Conservation (phyloP, 2,797 vertebrate species). For the Microchirus variegatus region DNA sequence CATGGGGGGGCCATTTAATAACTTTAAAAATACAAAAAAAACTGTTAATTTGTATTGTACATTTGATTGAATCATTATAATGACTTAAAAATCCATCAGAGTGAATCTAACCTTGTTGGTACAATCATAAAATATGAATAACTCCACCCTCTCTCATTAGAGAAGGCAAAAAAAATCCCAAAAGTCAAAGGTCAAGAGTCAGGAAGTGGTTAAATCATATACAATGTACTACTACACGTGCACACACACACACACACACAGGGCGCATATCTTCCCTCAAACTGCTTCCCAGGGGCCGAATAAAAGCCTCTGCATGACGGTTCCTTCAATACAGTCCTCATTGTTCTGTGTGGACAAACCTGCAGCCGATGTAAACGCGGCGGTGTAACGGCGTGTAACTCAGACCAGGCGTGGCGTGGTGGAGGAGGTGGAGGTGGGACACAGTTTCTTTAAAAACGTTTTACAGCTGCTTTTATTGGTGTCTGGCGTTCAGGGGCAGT, state of each 20-base stretch:
- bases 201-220: slow-evolving; percentile 61
- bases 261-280: slow-evolving; percentile 8
- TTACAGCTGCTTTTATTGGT: slow-evolving; percentile 57
- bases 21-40: too few relatives aligned
- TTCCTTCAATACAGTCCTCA: slow-evolving; percentile 60
- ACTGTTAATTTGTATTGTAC: too few relatives aligned
- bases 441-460: slow-evolving; percentile 38
- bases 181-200: slow-evolving; percentile 53
- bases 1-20: too few relatives aligned
- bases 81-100: too few relatives aligned
- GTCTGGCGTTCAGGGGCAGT: slow-evolving; percentile 54
- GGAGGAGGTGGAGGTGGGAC: too few relatives aligned
- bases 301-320: slow-evolving; percentile 51
- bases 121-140: not conserved
- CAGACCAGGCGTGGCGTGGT: too few relatives aligned
- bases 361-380: slow-evolving; percentile 45
- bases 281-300: slow-evolving; percentile 54
- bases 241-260: slow-evolving; percentile 13
- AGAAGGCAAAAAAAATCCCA: not conserved
- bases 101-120: too few relatives aligned
- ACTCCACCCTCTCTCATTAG: slow-evolving; percentile 36
- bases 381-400: slow-evolving; percentile 42
- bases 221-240: slow-evolving; percentile 28
- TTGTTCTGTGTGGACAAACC: slow-evolving; percentile 61
- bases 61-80: too few relatives aligned